Evolutionary conservation across 2,113 vertebrate species (phyloP), one percentile per base, ranked within the genome.

Genomic region (Oreochromis aureus): DNA sequence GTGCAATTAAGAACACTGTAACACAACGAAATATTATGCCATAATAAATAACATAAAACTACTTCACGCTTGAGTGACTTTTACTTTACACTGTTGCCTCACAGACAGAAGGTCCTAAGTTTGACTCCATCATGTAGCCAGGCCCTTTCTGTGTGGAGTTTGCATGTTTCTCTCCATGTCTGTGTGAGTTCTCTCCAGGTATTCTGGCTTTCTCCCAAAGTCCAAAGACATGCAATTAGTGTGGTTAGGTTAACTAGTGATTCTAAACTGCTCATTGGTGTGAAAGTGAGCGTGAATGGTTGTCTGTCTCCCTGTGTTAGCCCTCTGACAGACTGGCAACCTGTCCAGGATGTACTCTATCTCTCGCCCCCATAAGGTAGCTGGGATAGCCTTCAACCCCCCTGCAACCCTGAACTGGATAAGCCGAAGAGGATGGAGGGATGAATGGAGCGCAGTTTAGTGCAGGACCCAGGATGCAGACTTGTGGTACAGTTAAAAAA

Each of bases 281-380:
- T 39, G 59, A 63, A n/a, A 0, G 59, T 36, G 61, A 39, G 10
- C 2, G 34, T 39, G 34, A 66, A 39, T 66, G 61, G 61, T 0
- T 39, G 61, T 1, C 34, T 39, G 34, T 66, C 34, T 66, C 61
- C 22, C 61, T 36, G 61, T 66, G 61, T n/a, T 66, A 36, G 61
- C 32, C 32, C 61, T 39, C 61, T 39, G 61, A 66, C 18, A 66
- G 32, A 39, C 61, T 66, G 34, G 0, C 19, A 66, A 22, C 61
- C 61, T 39, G 10, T 39, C 61, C 34, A 66, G 61, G 61, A 66
- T 39, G 34, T 66, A 39, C 4, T 30, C 61, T 34, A 22, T 22
- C 34, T 39, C 19, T 66, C 19, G 0, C 4, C 34, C 19, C 61
- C 12, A 0, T 66, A 39, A 66, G 6, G 32, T 63, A 19, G 59